These are phyloP conservation scores for Anguilla pacifica DNA, from an alignment of 2,797 vertebrate genomes.

Conservation along the genomic window DNA sequence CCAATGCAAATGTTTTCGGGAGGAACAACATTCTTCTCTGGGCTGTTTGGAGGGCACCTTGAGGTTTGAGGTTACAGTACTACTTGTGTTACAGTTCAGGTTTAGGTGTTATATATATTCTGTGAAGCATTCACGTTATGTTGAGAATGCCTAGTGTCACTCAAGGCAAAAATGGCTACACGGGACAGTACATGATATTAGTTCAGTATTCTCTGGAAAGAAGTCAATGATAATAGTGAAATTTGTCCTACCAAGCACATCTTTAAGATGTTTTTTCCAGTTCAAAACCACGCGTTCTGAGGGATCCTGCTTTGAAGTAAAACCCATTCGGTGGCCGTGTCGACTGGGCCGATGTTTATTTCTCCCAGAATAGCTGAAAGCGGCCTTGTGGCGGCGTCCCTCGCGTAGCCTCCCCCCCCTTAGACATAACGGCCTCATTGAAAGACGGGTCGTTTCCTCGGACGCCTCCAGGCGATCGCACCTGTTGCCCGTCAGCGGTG, in stretches of 20 bases:
- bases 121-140: not conserved
- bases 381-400: slow-evolving; percentile 5
- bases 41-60: not conserved
- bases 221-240: not conserved
- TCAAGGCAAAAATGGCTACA: not conserved
- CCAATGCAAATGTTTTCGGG: slow-evolving; percentile 5
- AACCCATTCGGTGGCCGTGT: not conserved
- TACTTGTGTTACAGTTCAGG: not conserved
- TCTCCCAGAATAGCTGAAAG: slow-evolving; percentile 21
- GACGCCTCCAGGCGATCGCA: not conserved
- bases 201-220: slow-evolving; percentile 1
- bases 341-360: slow-evolving; percentile 4
- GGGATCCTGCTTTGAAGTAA: not conserved
- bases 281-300: not conserved
- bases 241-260: slow-evolving; percentile 10
- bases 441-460: slow-evolving; percentile 8
- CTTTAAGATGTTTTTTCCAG: not conserved
- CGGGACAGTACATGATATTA: not conserved
- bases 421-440: not conserved
- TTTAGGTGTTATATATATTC: not conserved
- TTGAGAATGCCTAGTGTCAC: not conserved
- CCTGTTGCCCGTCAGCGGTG: slow-evolving; percentile 26
- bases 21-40: not conserved
- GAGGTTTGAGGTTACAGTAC: not conserved
- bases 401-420: not conserved